Conservation (phyloP, 2,888 invertebrate genomes). For the Halictus ligatus region DNA sequence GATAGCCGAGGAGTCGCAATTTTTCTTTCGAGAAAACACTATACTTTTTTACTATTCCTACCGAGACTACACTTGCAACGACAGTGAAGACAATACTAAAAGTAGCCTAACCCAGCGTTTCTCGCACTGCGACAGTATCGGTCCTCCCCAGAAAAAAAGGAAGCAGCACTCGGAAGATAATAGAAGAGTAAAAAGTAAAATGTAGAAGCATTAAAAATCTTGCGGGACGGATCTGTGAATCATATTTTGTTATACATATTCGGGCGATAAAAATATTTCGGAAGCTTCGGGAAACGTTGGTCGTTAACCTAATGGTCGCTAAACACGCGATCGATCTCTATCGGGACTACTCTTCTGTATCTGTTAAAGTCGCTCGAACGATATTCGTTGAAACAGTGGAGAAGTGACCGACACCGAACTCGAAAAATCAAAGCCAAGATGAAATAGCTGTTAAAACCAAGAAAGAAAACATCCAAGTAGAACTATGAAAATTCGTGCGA, state of each 20-base stretch:
- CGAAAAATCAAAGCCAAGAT: neutral
- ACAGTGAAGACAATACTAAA: neutral
- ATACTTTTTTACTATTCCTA: slow-evolving; percentile 25
- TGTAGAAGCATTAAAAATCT: neutral
- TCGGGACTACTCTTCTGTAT: neutral
- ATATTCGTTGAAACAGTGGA: neutral
- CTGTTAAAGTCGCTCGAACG: neutral
- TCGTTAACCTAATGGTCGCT: neutral
- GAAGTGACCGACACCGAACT: neutral
- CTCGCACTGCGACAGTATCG: neutral
- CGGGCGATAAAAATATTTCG: neutral
- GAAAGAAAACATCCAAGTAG: neutral
- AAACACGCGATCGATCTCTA: slow-evolving; percentile 9
- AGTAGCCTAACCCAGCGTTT: neutral
- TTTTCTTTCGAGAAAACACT: neutral
- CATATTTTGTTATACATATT: slow-evolving; percentile 4
- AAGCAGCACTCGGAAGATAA: neutral
- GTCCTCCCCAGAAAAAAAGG: neutral
- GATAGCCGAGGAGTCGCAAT: neutral
- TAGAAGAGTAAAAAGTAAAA: neutral
- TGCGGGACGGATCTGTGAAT: neutral
- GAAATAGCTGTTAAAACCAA: neutral
- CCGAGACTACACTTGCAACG: neutral
- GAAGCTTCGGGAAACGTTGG: neutral
- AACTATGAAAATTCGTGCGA: neutral